Base-by-base conservation (phyloP, 30 jellyfish, hydroid and myxozoan species). In the Sanderia malayensis region DNA sequence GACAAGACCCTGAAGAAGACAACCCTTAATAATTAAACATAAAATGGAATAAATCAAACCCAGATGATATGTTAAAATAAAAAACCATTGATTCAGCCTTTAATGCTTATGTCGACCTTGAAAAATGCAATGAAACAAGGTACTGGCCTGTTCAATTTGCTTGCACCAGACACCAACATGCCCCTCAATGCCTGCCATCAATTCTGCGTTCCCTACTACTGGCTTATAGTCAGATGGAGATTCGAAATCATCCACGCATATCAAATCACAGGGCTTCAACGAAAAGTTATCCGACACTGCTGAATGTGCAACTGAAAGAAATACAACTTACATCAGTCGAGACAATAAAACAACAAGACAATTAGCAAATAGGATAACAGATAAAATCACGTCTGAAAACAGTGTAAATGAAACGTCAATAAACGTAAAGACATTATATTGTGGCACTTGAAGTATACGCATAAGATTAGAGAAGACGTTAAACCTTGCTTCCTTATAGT, bases 131-230 rank as follows among this genome's bases (percentile, higher is more conserved):
- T 13, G 23, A 1, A n/a, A n/a, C n/a, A n/a, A n/a, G n/a, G n/a
- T n/a, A 23, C 86, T 8, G 24, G 78, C 98, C 93, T 92, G 98
- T 44, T 92, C 98, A 41, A 92, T 92, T 74, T 92, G 98, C 34
- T 92, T 92, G 83, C 98, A 68, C 98, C 98, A 92, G 2, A 57
- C 46, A 19, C 69, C 89, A 0, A 92, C 93, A 31, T 74, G 82
- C 31, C 72, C 83, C 49, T 84, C 98, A 15, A 85, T 34, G 8
- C 84, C 92, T 33, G 79, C 74, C 80, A 92, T 22, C 47, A 70
- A 68, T 59, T 92, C 98, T 1, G 96, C 60, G 61, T 84, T 84
- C 34, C 73, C 80, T 8, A 75, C 96, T 17, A 84, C 86, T 32
- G 71, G 17, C 41, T 24, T 67, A 70, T 67, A 80, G 34, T 84